phyloP scores from a whole-genome alignment of 2,888 invertebrate genomes.

The Hydriomena furcata region DNA sequence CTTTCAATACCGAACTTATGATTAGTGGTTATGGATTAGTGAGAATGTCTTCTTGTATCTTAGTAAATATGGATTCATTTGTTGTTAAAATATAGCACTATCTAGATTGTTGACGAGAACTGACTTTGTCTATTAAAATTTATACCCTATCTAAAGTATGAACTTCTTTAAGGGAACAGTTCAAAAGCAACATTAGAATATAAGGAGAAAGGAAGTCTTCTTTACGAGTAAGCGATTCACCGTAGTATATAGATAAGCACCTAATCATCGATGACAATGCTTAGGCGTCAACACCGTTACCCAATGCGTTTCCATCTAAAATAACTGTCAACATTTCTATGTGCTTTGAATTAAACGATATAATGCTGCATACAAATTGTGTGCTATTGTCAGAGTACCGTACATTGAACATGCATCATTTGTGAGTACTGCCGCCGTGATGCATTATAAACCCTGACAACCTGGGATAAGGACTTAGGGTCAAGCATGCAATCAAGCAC shows the following conservation, averaged over 20 bases:
- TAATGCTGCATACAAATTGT: conserved; percentile 37
- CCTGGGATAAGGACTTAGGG: neutral
- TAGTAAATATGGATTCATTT: too few relatives aligned
- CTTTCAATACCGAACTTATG: too few relatives aligned
- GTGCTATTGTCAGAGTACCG: conserved; percentile 23
- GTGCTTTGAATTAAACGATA: conserved; percentile 37
- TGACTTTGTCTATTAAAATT: too few relatives aligned
- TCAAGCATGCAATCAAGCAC: too few relatives aligned
- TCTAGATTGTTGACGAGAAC: too few relatives aligned
- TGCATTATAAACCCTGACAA: conserved; percentile 8
- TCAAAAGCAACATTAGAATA: neutral
- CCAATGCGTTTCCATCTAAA: conserved; percentile 53
- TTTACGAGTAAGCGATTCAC: conserved; percentile 1
- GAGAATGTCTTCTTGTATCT: too few relatives aligned
- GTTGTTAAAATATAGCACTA: too few relatives aligned
- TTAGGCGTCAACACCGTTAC: conserved; percentile 54
- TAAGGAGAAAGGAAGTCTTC: conserved; percentile 3
- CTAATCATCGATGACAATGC: conserved; percentile 29
- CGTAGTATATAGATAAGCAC: conserved; percentile 12
- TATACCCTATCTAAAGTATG: too few relatives aligned
- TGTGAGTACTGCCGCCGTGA: neutral
- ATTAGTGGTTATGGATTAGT: too few relatives aligned
- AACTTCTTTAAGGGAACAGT: neutral
- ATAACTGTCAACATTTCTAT: conserved; percentile 67
- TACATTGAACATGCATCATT: conserved; percentile 10